A percentile compares a stretch with the other conserved stretches of the same genome.
Conservation (phyloP, 2,888 invertebrate species). For the Poecilus cupreus region DNA sequence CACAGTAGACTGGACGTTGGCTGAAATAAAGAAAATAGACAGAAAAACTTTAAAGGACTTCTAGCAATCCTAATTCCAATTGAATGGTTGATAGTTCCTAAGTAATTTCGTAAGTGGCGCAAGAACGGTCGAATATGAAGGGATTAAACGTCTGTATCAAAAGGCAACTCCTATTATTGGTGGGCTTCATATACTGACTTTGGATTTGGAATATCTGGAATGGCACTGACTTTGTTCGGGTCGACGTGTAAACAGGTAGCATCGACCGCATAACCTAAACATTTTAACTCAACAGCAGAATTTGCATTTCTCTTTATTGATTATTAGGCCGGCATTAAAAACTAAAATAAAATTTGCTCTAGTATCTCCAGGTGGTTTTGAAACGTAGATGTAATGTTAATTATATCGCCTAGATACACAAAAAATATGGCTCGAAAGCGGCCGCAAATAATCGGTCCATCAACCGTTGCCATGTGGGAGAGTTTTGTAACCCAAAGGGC, state of each 20-base stretch:
- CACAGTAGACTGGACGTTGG: too few relatives aligned
- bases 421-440: background rate
- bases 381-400: background rate
- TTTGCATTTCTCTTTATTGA: background rate
- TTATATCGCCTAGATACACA: background rate
- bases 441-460: background rate
- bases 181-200: background rate
- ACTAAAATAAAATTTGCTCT: background rate
- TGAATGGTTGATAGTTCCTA: background rate
- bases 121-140: background rate
- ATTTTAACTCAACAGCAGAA: too few relatives aligned
- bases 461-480: slow-evolving; percentile 53
- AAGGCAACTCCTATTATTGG: slow-evolving; percentile 20
- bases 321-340: background rate
- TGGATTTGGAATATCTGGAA: slow-evolving; percentile 50
- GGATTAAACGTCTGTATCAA: slow-evolving; percentile 55
- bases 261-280: too few relatives aligned
- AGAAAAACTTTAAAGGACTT: background rate
- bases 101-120: background rate
- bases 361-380: background rate
- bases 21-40: too few relatives aligned
- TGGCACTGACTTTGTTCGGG: slow-evolving; percentile 60
- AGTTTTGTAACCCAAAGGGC: slow-evolving; percentile 64
- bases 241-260: too few relatives aligned
- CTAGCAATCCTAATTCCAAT: background rate